A percentile compares a stretch with the other conserved stretches of the same genome.
phyloP scores from a whole-genome alignment of 2,888 invertebrate species.

The Lydus trimaculatus region DNA sequence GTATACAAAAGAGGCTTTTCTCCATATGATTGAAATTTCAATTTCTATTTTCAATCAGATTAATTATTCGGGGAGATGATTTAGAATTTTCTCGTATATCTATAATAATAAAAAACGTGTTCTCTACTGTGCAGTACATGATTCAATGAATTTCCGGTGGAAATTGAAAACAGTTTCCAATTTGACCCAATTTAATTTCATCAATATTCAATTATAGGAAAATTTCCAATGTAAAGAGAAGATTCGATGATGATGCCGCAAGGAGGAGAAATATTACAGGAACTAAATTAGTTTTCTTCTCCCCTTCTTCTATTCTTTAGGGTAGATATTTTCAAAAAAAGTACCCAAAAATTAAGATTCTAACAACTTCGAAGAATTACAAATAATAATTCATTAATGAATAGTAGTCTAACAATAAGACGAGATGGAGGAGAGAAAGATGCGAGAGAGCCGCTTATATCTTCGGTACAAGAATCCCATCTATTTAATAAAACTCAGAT shows the following conservation, averaged over 20 bases:
- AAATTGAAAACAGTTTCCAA: constrained; percentile 49
- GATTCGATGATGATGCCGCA: not conserved
- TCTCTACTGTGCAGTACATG: too few species aligned
- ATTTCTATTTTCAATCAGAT: not conserved
- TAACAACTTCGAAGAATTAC: not conserved
- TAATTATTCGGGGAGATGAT: not conserved
- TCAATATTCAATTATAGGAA: constrained; percentile 26
- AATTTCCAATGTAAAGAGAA: constrained; percentile 18
- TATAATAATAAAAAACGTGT: not conserved
- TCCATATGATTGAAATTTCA: not conserved
- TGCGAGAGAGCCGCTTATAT: not conserved
- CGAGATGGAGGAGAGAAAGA: not conserved
- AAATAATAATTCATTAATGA: constrained; percentile 26
- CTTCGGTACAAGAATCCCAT: constrained; percentile 3
- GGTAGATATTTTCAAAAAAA: too few species aligned
- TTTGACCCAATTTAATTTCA: constrained; percentile 51
- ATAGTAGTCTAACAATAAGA: not conserved
- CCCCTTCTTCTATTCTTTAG: not conserved
- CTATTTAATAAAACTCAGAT: constrained; percentile 12
- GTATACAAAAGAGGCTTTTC: not conserved
- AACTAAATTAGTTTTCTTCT: not conserved
- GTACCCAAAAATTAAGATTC: not conserved
- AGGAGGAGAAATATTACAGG: constrained; percentile 2
- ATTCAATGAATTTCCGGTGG: constrained; percentile 41
- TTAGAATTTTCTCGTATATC: not conserved